Evolutionary conservation across 2,888 invertebrate genomes (phyloP).

Genomic region (Drosophila fungiperda): DNA sequence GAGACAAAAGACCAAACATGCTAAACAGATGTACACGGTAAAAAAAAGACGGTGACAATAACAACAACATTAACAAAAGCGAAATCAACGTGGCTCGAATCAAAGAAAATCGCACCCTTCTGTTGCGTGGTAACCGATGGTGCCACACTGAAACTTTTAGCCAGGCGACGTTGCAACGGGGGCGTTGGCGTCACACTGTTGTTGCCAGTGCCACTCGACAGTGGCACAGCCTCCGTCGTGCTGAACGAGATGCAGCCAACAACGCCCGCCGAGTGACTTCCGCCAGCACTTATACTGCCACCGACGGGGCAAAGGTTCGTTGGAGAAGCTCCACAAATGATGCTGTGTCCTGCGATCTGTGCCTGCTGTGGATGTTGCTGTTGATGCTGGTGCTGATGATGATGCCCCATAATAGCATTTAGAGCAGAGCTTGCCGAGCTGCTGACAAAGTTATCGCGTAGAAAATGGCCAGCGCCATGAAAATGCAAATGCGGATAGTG

Average conservation of each 20-base stretch:
- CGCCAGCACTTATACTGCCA: slow-evolving; percentile 83
- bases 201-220: slow-evolving; percentile 41
- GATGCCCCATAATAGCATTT: slow-evolving; percentile 83
- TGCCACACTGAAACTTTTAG: slow-evolving; percentile 96
- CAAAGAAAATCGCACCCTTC: slow-evolving; percentile 83
- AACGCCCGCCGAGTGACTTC: slow-evolving; percentile 83
- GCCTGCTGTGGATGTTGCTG: slow-evolving; percentile 43
- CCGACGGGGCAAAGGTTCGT: slow-evolving; percentile 33
- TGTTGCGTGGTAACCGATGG: slow-evolving; percentile 87
- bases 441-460: slow-evolving; percentile 82
- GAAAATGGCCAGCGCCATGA: slow-evolving; percentile 81
- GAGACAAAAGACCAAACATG: slow-evolving; percentile 12
- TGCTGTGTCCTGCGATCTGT: slow-evolving; percentile 27
- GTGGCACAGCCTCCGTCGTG: slow-evolving; percentile 42
- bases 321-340: slow-evolving; percentile 46
- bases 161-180: slow-evolving; percentile 94
- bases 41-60: not conserved
- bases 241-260: slow-evolving; percentile 80
- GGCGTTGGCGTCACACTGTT: slow-evolving; percentile 88
- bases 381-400: slow-evolving; percentile 50
- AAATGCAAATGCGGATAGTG: slow-evolving; percentile 81
- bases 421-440: slow-evolving; percentile 83
- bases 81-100: slow-evolving; percentile 22
- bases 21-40: slow-evolving; percentile 1
- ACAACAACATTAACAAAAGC: slow-evolving; percentile 29